Conservation (phyloP, 2,797 vertebrate genomes). For the Presbytis comata region DNA sequence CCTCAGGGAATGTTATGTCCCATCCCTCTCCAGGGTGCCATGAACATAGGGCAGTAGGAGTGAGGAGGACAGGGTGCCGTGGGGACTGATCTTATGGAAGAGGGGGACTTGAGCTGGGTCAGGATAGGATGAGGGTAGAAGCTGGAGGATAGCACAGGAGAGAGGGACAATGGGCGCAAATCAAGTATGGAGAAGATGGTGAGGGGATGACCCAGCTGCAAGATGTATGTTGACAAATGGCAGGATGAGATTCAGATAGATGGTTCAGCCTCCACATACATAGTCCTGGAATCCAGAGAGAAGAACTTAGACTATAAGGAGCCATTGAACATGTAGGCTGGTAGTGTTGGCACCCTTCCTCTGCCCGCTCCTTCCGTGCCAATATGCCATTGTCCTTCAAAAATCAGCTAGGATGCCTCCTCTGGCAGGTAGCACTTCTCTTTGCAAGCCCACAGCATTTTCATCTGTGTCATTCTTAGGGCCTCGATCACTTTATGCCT, state of each 20-base stretch:
- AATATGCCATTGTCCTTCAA: background rate
- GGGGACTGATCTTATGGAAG: background rate
- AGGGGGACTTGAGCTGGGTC: background rate
- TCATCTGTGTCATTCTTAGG: background rate
- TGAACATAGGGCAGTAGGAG: background rate
- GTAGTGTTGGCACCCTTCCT: too few relatives aligned
- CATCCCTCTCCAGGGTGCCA: background rate
- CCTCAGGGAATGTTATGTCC: background rate
- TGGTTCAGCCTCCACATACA: rapidly evolving
- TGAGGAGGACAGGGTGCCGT: rapidly evolving
- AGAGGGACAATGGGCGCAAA: background rate
- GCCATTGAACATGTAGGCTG: too few relatives aligned
- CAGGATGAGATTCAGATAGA: background rate
- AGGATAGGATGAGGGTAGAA: background rate
- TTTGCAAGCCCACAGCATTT: background rate
- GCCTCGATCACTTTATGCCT: background rate
- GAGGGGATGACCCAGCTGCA: background rate
- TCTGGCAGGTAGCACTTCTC: background rate
- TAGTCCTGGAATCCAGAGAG: background rate
- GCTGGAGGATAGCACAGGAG: too few relatives aligned
- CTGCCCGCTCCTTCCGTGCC: background rate
- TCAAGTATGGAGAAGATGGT: background rate
- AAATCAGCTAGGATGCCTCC: background rate
- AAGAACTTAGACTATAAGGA: background rate
- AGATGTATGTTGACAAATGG: background rate